Evolutionary conservation across 1,140 invertebrate species (phyloP).

Genomic region (Drosophila nigromelanica): DNA sequence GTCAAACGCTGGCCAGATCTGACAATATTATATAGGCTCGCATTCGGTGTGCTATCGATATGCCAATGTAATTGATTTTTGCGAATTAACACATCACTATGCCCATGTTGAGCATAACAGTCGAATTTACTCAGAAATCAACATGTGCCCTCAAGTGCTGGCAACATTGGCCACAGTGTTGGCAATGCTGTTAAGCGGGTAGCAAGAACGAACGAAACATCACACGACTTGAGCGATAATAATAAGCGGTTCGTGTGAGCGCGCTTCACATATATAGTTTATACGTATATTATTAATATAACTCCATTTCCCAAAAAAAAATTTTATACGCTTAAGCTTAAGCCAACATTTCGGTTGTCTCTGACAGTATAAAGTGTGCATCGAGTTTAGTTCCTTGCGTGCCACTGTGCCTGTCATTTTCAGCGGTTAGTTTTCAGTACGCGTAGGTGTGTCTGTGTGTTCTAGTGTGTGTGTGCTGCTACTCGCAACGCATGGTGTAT

Average conservation of each 20-base stretch:
- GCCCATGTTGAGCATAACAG: slow-evolving; percentile 18
- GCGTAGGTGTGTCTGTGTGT: slow-evolving; percentile 9
- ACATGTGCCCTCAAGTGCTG: slow-evolving; percentile 25
- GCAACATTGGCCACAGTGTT: slow-evolving; percentile 32
- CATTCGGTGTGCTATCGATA: slow-evolving; percentile 13
- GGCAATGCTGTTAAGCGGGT: slow-evolving; percentile 39
- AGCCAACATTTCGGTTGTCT: slow-evolving; percentile 1
- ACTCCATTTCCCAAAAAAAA: slow-evolving; percentile 4
- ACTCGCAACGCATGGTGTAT: slow-evolving; percentile 23
- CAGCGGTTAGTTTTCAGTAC: slow-evolving; percentile 14
- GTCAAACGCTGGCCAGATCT: not conserved
- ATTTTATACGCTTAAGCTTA: slow-evolving; percentile 17
- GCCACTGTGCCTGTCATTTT: slow-evolving; percentile 15
- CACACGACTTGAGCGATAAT: slow-evolving; percentile 38
- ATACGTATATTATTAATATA: slow-evolving; percentile 26
- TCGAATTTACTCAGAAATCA: slow-evolving; percentile 18
- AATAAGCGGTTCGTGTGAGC: slow-evolving; percentile 46
- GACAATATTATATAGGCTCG: not conserved
- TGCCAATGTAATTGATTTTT: not conserved
- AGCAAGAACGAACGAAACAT: slow-evolving; percentile 35
- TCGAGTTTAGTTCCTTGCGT: not conserved
- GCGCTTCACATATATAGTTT: slow-evolving; percentile 26
- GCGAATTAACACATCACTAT: not conserved
- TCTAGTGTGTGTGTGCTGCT: slow-evolving; percentile 6
- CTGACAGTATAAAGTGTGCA: slow-evolving; percentile 13